These are phyloP conservation scores for Taurulus bubalis DNA, from an alignment of 2,113 vertebrate species.

Conservation along the genomic window DNA sequence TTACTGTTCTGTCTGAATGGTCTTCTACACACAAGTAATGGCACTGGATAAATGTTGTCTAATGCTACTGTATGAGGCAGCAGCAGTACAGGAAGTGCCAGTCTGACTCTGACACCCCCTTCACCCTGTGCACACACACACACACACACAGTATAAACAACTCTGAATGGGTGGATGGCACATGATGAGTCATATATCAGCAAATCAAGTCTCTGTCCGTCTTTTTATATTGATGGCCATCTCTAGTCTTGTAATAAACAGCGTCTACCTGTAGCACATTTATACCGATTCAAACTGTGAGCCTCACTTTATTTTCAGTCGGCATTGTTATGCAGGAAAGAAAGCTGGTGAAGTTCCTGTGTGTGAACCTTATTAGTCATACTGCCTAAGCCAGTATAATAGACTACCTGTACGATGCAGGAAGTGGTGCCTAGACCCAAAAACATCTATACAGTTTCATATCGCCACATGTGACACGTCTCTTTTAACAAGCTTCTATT, in stretches of 20 bases:
- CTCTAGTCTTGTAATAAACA: conserved; percentile 12
- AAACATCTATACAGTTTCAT: background rate
- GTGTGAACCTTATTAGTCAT: conserved; percentile 40
- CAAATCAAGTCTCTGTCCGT: conserved; percentile 38
- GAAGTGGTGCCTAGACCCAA: background rate
- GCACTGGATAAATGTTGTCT: conserved; percentile 58
- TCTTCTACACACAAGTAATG: conserved; percentile 42
- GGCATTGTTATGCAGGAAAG: conserved; percentile 30
- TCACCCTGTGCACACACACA: conserved; percentile 12
- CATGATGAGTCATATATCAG: conserved; percentile 60
- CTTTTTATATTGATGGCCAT: conserved; percentile 14
- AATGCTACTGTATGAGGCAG: conserved; percentile 47
- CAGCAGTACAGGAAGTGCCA: conserved; percentile 61
- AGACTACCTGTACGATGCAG: conserved; percentile 12
- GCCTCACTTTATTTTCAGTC: conserved; percentile 39
- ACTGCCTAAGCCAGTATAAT: background rate
- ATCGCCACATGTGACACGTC: background rate
- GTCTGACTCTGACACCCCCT: conserved; percentile 23
- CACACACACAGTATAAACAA: conserved; percentile 18
- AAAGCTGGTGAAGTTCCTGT: conserved; percentile 14
- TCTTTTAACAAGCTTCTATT: background rate
- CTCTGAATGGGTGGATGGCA: conserved; percentile 40
- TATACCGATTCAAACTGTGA: background rate
- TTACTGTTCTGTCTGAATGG: conserved; percentile 61
- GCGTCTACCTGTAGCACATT: conserved; percentile 3